phyloP scores from a whole-genome alignment of 2,888 invertebrate species.

The Andrena trimmerana region DNA sequence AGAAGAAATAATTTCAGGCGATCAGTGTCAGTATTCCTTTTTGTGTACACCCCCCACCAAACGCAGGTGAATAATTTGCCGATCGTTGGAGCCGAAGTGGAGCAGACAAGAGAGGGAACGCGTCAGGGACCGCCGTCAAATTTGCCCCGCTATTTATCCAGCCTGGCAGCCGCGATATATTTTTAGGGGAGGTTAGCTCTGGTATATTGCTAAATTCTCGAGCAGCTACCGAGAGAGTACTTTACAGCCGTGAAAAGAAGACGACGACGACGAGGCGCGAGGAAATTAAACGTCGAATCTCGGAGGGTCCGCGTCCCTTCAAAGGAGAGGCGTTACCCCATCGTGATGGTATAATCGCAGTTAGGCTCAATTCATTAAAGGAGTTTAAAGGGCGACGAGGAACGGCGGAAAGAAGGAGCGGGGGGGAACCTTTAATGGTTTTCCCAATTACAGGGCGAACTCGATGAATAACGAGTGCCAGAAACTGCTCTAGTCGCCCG shows the following conservation, averaged over 20 bases:
- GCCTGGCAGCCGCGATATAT: conserved; percentile 18
- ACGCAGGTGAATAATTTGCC: too few species aligned
- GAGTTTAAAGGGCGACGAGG: conserved; percentile 73
- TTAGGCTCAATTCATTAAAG: conserved; percentile 80
- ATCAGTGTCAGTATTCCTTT: too few species aligned
- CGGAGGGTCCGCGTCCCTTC: conserved; percentile 68
- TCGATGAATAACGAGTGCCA: conserved; percentile 63
- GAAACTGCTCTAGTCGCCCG: conserved; percentile 69
- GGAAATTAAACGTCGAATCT: conserved; percentile 74
- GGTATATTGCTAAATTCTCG: conserved; percentile 45
- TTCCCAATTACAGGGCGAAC: conserved; percentile 72
- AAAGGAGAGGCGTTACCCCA: conserved; percentile 66
- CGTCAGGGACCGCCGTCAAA: background rate
- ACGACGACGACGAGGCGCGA: conserved; percentile 69
- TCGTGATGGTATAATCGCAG: conserved; percentile 76
- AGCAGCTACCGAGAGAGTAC: conserved; percentile 47
- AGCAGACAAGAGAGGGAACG: background rate
- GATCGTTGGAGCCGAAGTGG: too few species aligned
- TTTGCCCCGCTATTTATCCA: conserved; percentile 15
- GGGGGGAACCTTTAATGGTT: conserved; percentile 73
- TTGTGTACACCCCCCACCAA: too few species aligned
- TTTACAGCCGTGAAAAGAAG: conserved; percentile 66
- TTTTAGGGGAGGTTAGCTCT: conserved; percentile 6
- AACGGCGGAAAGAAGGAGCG: conserved; percentile 28
- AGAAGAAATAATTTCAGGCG: too few species aligned